Conservation (phyloP, 2,797 vertebrate genomes). For the Pseudocheirus occidentalis region DNA sequence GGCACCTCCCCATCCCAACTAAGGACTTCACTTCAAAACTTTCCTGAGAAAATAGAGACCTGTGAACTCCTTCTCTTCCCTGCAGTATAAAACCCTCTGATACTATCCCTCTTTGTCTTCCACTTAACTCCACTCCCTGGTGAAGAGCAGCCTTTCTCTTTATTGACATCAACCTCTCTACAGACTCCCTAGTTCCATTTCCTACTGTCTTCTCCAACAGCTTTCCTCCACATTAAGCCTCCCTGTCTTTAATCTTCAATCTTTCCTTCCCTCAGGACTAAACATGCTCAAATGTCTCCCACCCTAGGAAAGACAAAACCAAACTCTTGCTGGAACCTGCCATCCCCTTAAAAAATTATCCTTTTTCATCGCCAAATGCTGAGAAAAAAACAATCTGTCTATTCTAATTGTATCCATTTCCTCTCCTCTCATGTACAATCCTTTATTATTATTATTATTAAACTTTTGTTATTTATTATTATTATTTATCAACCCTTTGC, state of each 20-base stretch:
- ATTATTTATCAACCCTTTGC: not conserved
- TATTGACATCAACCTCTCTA: not conserved
- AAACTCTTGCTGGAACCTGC: not conserved
- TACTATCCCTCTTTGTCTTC: not conserved
- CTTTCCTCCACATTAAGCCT: not conserved
- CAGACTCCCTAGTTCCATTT: not conserved
- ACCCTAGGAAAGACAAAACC: not conserved
- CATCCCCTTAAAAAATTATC: not conserved
- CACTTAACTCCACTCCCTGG: not conserved
- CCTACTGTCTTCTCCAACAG: not conserved
- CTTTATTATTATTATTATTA: too few species aligned
- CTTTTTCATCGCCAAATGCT: not conserved
- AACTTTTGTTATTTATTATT: too few species aligned
- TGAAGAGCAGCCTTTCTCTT: not conserved
- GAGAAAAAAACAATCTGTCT: not conserved
- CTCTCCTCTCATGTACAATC: not conserved
- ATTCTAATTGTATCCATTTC: not conserved
- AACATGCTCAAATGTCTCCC: not conserved
- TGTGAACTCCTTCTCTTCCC: not conserved
- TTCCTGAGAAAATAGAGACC: not conserved
- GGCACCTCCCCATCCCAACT: not conserved
- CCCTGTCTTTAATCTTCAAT: not conserved
- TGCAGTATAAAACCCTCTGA: not conserved
- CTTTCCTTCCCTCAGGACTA: not conserved
- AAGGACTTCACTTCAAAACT: not conserved